phyloP scores from a whole-genome alignment of 2,888 invertebrate genomes.

The Drosophila hamatofila region DNA sequence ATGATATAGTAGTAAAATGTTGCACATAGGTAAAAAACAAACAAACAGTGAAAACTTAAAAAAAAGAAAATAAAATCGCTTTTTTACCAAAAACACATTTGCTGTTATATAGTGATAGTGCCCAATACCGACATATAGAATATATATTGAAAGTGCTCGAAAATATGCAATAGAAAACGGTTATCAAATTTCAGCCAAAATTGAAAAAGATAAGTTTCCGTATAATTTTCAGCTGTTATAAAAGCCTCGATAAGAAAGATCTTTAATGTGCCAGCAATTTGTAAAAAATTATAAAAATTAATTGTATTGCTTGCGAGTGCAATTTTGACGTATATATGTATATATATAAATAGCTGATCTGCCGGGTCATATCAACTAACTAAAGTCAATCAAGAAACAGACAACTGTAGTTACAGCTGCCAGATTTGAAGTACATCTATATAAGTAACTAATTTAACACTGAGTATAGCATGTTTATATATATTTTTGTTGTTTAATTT shows the following conservation, averaged over 20 bases:
- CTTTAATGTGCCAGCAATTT: constrained; percentile 29
- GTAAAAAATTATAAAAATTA: constrained; percentile 33
- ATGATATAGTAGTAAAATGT: neutral
- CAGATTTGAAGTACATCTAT: constrained; percentile 27
- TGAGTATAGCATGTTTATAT: constrained; percentile 33
- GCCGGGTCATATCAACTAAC: constrained; percentile 19
- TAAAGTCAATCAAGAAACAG: constrained; percentile 51
- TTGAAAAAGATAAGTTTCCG: neutral
- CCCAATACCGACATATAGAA: neutral
- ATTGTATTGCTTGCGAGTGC: constrained; percentile 25
- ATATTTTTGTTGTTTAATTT: constrained; percentile 7
- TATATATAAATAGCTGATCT: constrained; percentile 20
- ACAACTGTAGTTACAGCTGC: constrained; percentile 15
- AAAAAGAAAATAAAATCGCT: neutral
- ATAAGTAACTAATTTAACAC: constrained; percentile 24
- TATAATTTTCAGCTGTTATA: neutral
- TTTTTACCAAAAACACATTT: neutral
- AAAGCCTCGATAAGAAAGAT: constrained; percentile 14
- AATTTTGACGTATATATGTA: constrained; percentile 24
- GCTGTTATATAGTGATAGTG: neutral
- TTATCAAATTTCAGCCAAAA: neutral
- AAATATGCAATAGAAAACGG: constrained; percentile 21
- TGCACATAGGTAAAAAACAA: neutral
- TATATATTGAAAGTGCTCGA: constrained; percentile 10
- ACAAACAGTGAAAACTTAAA: neutral